Conservation (phyloP, 37 sponge, comb jelly and placozoan genomes). For the Cladorhizidae sp. region DNA sequence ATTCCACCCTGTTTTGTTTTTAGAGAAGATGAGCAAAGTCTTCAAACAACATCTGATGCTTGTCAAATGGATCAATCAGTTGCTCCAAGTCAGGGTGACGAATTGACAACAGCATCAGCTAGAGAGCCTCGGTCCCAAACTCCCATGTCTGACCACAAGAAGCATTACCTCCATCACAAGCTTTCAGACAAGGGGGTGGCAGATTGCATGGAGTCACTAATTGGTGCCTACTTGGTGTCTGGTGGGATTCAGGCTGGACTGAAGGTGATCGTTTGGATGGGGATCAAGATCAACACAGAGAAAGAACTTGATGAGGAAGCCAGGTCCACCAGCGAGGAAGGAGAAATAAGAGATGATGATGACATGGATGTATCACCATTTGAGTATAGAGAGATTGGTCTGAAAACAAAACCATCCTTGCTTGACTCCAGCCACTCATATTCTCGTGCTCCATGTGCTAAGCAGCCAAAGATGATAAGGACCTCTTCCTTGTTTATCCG, state of each 20-base stretch:
- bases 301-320: not conserved
- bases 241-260: slow-evolving; percentile 82
- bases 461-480: not conserved
- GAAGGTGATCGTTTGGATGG: slow-evolving; percentile 75
- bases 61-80: not conserved
- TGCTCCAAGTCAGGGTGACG: not conserved
- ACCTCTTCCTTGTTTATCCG: not conserved
- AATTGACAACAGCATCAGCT: not conserved
- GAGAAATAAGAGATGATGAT: not conserved
- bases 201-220: slow-evolving; percentile 88
- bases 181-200: slow-evolving; percentile 92
- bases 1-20: slow-evolving; percentile 57
- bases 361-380: not conserved
- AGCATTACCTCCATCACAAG: slow-evolving; percentile 51
- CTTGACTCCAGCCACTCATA: not conserved
- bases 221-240: slow-evolving; percentile 85
- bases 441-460: not conserved
- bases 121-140: not conserved
- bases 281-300: slow-evolving; percentile 28
- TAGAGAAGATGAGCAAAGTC: not conserved
- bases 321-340: not conserved
- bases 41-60: not conserved
- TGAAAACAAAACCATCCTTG: not conserved
- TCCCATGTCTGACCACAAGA: not conserved
- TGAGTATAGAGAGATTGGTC: not conserved